Evolutionary conservation across 1,140 invertebrate species (phyloP).

Genomic region (Gonioctena quinquepunctata): DNA sequence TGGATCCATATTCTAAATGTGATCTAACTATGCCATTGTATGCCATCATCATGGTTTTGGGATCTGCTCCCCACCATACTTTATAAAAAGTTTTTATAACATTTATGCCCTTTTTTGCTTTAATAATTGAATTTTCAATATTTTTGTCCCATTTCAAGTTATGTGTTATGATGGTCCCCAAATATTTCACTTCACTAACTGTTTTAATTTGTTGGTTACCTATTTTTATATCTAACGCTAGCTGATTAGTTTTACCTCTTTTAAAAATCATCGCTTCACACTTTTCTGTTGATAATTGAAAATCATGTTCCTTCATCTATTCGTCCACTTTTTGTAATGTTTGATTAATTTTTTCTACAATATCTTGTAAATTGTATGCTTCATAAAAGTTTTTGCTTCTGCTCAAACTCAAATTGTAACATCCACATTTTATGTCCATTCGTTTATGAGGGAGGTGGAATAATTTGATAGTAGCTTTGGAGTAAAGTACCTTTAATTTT

Average conservation of each 20-base stretch:
- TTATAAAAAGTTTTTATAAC: conserved; percentile 8
- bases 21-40: not conserved
- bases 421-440: too few species aligned
- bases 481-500: too few species aligned
- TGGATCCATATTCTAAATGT: conserved; percentile 4
- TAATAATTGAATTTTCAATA: not conserved
- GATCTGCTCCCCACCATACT: conserved; percentile 15
- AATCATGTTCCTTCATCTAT: conserved; percentile 3
- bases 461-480: too few species aligned
- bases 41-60: conserved; percentile 4
- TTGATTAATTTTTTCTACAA: not conserved
- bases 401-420: too few species aligned
- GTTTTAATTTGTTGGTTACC: not conserved
- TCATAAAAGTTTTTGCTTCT: too few species aligned
- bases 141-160: conserved; percentile 14
- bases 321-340: not conserved
- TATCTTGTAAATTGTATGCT: not conserved
- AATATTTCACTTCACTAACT: conserved; percentile 13
- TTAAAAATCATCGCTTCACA: conserved; percentile 3
- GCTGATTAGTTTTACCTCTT: not conserved
- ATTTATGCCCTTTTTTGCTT: conserved; percentile 10
- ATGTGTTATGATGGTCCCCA: not conserved
- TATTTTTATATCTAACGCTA: not conserved
- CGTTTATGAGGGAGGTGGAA: too few species aligned
- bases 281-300: not conserved